Evolutionary conservation across 1,140 invertebrate genomes (phyloP), one percentile per base, ranked within the genome.

Genomic region (Sminthurides bifidus): DNA sequence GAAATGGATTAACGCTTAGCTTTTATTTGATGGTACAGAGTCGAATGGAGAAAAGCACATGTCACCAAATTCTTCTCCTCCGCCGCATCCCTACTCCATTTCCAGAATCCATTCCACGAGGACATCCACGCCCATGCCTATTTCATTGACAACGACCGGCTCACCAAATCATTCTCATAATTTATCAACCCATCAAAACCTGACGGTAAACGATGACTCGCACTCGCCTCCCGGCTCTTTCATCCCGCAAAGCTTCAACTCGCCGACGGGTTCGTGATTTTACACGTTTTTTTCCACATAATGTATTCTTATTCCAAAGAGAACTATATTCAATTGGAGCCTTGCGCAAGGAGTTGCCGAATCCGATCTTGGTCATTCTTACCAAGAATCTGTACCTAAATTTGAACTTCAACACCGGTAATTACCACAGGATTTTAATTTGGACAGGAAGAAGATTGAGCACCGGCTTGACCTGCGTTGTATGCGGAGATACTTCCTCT

Each of bases 401-500:
- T n/a, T n/a, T n/a, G n/a, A n/a, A n/a, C n/a, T n/a, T n/a, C n/a
- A n/a, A n/a, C n/a, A n/a, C n/a, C n/a, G n/a, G n/a, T n/a, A n/a
- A n/a, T n/a, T n/a, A n/a, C n/a, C n/a, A n/a, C n/a, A n/a, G n/a
- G n/a, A n/a, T n/a, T n/a, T n/a, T n/a, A n/a, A n/a, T n/a, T n/a
- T n/a, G n/a, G n/a, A n/a, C 29, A 64, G 63, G 56, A 40, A 50
- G 63, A n/a, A 49, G 63, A 49, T 24, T 60, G 17, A 61, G 63
- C 38, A 51, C 74, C 79, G 85, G 85, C 3, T 72, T 88, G 15
- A 82, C 85, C 19, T 98, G 92, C 69, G 86, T 95, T 26, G 93
- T 97, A 1, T 97, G 94, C 67, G 92, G 92, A 0, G 93, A 97
- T 68, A 94, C 90, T 1, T 93, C 89, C 52, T 93, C 87, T 4